Percentiles rank a stretch among this genome's conserved stretches.
Conservation (phyloP, 1,140 invertebrate species). For the Ridgeia piscesae region DNA sequence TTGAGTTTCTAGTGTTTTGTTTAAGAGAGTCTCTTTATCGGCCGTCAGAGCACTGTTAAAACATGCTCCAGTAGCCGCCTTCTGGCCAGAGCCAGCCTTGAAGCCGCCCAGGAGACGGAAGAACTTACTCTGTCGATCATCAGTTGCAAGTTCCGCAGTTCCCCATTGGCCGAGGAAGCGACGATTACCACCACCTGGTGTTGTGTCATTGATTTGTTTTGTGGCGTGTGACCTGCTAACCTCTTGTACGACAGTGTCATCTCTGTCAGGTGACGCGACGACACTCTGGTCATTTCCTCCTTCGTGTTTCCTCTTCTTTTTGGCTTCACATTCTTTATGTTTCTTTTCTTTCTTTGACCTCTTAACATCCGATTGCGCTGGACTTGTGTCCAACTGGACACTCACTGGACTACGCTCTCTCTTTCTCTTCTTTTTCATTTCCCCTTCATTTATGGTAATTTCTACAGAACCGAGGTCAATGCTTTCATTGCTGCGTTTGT, state of each 20-base stretch:
- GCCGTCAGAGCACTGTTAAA: neutral
- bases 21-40: neutral
- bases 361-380: neutral
- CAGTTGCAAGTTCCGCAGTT: neutral
- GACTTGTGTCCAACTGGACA: neutral
- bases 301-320: neutral
- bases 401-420: neutral
- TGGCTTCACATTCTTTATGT: neutral
- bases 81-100: neutral
- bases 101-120: neutral
- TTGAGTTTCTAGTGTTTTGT: neutral
- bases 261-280: neutral
- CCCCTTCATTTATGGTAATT: neutral
- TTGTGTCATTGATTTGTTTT: neutral
- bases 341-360: neutral
- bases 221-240: neutral
- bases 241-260: neutral
- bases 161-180: neutral
- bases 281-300: neutral
- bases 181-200: neutral
- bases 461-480: neutral
- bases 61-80: neutral
- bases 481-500: neutral
- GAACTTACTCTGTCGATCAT: neutral
- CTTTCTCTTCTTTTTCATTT: neutral